Evolutionary conservation across 2,888 invertebrate genomes (phyloP), one percentile per base, ranked within the genome.

Genomic region (Eupithecia exiguata): DNA sequence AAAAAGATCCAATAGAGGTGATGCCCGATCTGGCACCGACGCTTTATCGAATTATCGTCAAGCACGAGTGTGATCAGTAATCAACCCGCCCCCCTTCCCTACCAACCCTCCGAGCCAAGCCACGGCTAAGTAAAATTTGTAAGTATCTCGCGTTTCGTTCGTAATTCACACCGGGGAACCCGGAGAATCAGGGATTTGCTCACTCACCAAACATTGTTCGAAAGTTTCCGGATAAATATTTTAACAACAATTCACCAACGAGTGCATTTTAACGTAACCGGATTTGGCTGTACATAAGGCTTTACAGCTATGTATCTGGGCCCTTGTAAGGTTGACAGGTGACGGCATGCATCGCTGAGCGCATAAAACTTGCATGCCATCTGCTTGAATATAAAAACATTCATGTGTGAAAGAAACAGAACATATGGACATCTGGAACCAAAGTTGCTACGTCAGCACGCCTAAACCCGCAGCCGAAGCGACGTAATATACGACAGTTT

Each of bases 51-150:
- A 72, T 80, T 79, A 80, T 79, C 74, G 77, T 36, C 72, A 77
- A 77, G 80, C 74, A 75, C 78, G 77, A 71, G 76, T 79, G 77
- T 83, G 79, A 83, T 83, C 84, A 80, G 82, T 86, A 84, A 85
- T 86, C 84, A 83, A 83, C 78, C 79, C 78, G 77, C 78, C 75
- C 81, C 30, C 30, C 30, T 30, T 4, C 30, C 74, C 68, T 25
- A 25, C 58, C 21, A 25, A 58, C 58, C 21, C 58, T 58, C 58
- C 25, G 58, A 58, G 68, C 69, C 62, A 68, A 70, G 62, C 76
- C 77, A 71, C 75, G 77, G 78, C 78, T 75, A 73, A 71, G 78
- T 79, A 76, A 71, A 65, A 68, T 75, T 75, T 72, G 53, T 68
- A 72, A 72, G 65, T 75, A 62, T 72, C 75, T 72, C 72, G 67